Conservation (phyloP, 2,113 vertebrate genomes). For the Macquaria ambigua region DNA sequence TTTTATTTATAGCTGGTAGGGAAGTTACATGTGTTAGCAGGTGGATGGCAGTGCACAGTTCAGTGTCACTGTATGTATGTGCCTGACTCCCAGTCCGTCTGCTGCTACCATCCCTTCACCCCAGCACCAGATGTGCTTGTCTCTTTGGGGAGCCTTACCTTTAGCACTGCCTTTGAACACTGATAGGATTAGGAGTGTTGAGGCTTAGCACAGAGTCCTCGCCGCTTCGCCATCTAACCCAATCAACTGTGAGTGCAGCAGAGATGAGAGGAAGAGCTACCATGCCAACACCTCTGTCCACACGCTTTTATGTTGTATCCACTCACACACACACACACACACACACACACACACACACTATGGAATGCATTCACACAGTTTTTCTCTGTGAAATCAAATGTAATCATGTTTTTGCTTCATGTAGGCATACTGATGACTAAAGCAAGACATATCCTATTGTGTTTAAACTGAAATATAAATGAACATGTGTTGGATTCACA, state of each 20-base stretch:
- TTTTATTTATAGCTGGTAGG: constrained; percentile 39
- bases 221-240: constrained; percentile 63
- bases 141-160: constrained; percentile 72
- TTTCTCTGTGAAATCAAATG: constrained; percentile 4
- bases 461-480: background rate
- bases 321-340: no score
- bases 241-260: constrained; percentile 75
- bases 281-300: constrained; percentile 42
- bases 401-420: background rate
- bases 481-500: background rate
- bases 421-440: background rate
- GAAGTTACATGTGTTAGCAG: constrained; percentile 22
- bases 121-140: constrained; percentile 64
- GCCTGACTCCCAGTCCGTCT: constrained; percentile 53
- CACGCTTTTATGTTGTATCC: constrained; percentile 30
- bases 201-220: constrained; percentile 69
- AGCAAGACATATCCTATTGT: background rate
- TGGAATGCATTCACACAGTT: background rate
- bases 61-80: background rate
- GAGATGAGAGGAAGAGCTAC: constrained; percentile 55
- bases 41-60: constrained; percentile 34
- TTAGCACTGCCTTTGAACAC: constrained; percentile 76
- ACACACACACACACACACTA: background rate
- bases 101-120: constrained; percentile 37
- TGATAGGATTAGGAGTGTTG: constrained; percentile 77